Conservation (phyloP, 2,113 vertebrate genomes). For the Alexandromys fortis region DNA sequence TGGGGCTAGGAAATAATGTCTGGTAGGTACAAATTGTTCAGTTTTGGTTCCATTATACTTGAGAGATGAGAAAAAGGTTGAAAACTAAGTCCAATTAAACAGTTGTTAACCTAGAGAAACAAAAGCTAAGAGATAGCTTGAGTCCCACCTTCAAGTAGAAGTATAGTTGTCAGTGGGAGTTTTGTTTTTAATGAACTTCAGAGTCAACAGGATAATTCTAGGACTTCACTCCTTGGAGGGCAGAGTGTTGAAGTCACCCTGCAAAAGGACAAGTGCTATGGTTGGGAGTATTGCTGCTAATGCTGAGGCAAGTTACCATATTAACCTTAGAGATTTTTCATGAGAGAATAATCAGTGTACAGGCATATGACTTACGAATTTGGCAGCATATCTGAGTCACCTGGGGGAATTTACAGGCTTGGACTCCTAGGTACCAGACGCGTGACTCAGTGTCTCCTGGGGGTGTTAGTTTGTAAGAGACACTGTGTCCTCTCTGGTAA, state of each 20-base stretch:
- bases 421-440: background rate
- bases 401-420: slow-evolving; percentile 39
- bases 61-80: slow-evolving; percentile 51
- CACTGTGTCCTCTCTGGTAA: background rate
- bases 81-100: background rate
- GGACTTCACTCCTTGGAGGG: background rate
- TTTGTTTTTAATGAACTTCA: background rate
- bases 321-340: slow-evolving; percentile 26
- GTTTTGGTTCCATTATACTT: background rate
- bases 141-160: slow-evolving; percentile 48
- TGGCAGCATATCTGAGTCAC: background rate
- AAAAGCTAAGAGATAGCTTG: slow-evolving; percentile 44
- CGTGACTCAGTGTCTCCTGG: slow-evolving; percentile 31
- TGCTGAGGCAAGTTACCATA: background rate
- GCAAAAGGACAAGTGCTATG: background rate
- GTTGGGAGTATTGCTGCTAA: background rate
- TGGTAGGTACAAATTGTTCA: slow-evolving; percentile 24
- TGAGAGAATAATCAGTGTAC: background rate
- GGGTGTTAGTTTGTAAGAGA: background rate
- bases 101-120: slow-evolving; percentile 52
- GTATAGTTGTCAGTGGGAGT: slow-evolving; percentile 20
- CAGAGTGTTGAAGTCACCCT: background rate
- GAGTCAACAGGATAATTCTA: background rate
- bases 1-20: slow-evolving; percentile 29
- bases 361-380: background rate